phyloP scores from a whole-genome alignment of 1,140 invertebrate genomes.

The Trichonephila inaurata region DNA sequence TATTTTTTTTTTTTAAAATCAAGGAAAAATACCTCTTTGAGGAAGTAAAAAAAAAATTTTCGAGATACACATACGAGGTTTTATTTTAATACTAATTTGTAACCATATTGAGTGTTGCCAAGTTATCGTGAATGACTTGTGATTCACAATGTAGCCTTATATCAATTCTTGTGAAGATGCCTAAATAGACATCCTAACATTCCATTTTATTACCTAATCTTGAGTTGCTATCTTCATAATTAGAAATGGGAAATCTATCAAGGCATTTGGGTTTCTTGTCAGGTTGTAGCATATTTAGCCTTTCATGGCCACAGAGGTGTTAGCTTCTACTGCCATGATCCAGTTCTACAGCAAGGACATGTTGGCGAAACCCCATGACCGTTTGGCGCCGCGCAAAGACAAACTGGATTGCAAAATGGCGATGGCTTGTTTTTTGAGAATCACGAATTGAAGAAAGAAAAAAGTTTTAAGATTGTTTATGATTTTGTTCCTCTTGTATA shows the following conservation, averaged over 20 bases:
- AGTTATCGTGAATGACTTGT: not conserved
- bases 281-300: not conserved
- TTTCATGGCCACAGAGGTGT: slow-evolving; percentile 9
- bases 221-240: not conserved
- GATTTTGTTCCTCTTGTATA: not conserved
- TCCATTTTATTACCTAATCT: not conserved
- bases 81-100: not conserved
- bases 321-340: not conserved
- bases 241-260: not conserved
- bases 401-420: not conserved
- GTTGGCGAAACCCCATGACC: not conserved
- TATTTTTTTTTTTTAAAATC: too few species aligned
- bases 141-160: not conserved
- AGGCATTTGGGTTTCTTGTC: not conserved
- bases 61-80: too few species aligned
- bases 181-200: not conserved
- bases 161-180: not conserved
- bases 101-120: not conserved
- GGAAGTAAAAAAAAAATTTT: too few species aligned
- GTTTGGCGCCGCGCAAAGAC: not conserved
- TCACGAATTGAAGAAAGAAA: not conserved
- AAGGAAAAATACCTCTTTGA: too few species aligned
- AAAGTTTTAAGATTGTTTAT: not conserved
- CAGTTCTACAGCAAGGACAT: not conserved
- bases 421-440: not conserved